These are phyloP conservation scores for Amblyopsis rosae DNA, from an alignment of 2,113 vertebrate species.

Conservation along the genomic window DNA sequence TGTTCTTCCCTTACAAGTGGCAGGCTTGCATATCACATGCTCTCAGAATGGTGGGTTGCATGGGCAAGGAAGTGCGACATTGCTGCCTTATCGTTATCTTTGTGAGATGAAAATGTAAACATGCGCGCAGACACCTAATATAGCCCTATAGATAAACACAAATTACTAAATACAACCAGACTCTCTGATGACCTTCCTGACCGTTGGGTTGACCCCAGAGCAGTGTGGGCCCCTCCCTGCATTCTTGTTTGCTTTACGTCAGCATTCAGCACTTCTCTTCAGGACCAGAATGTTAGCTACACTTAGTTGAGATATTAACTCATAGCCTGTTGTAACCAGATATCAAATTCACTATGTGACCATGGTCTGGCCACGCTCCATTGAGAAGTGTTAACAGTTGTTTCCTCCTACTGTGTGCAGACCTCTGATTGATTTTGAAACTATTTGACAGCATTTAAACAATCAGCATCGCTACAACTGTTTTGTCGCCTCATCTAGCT, in stretches of 20 bases:
- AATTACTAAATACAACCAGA: neutral
- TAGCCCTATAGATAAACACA: constrained; percentile 11
- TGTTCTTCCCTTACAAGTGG: constrained; percentile 42
- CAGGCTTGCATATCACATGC: constrained; percentile 38
- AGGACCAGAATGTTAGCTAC: neutral
- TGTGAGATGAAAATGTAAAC: constrained; percentile 19
- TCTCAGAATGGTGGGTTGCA: constrained; percentile 1
- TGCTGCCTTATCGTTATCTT: neutral
- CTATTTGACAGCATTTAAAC: no score
- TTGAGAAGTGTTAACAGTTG: no score
- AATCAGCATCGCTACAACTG: no score
- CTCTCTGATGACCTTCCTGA: constrained; percentile 29
- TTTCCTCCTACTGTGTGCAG: no score
- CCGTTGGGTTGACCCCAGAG: constrained; percentile 18
- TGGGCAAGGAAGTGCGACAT: neutral
- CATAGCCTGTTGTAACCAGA: no score
- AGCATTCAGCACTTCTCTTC: neutral
- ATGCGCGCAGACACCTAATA: constrained; percentile 1
- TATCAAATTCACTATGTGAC: no score
- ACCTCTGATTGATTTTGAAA: no score
- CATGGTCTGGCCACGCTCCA: no score
- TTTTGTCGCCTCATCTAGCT: no score
- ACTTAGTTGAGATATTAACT: no score
- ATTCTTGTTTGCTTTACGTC: constrained; percentile 32
- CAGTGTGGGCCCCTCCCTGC: constrained; percentile 20